Evolutionary conservation across 2,797 vertebrate genomes (phyloP).

Genomic region (Vespertilio murinus): DNA sequence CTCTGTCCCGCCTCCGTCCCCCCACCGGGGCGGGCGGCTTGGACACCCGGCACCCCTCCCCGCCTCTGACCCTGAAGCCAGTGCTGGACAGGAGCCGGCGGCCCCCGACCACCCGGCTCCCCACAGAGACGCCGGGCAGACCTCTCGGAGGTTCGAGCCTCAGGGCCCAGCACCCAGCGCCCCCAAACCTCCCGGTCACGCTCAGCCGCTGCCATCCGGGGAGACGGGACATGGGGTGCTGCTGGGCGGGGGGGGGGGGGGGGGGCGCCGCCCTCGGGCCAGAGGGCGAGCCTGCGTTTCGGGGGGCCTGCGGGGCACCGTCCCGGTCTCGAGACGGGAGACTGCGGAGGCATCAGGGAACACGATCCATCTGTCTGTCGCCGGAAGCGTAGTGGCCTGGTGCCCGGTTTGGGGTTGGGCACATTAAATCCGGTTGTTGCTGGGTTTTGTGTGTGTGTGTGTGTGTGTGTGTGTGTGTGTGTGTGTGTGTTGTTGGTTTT

Average conservation of each 20-base stretch:
- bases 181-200: background rate
- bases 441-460: no score
- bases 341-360: slow-evolving; percentile 27
- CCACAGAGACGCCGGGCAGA: background rate
- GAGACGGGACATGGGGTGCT: background rate
- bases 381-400: slow-evolving; percentile 16
- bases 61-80: background rate
- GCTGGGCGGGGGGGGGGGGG: background rate
- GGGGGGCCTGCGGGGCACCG: background rate
- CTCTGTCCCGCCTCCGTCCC: background rate
- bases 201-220: background rate
- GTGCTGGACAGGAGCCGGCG: no score
- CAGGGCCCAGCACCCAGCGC: background rate
- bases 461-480: no score
- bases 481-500: no score
- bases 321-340: background rate
- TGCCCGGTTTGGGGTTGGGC: slow-evolving; percentile 14
- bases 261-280: background rate
- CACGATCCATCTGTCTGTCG: background rate
- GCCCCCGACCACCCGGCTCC: background rate
- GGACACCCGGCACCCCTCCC: background rate
- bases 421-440: background rate
- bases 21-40: slow-evolving; percentile 36
- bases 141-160: slow-evolving; percentile 49
- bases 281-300: background rate